Conservation (phyloP, 2,113 vertebrate species). For the Aplodontia rufa region DNA sequence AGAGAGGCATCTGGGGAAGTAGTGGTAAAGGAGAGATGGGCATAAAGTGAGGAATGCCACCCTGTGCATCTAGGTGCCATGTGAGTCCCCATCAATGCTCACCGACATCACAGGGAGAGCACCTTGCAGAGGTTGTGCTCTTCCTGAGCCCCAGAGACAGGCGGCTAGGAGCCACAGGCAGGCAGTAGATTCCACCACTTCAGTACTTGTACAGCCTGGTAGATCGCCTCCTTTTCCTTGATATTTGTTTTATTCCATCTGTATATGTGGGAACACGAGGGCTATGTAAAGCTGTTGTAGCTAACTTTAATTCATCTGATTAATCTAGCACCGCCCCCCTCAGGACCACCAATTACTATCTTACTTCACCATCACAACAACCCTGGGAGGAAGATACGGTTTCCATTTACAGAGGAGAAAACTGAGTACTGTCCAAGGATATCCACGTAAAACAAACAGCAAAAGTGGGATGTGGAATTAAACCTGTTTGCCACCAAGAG, state of each 20-base stretch:
- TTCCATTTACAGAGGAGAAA: constrained; percentile 1
- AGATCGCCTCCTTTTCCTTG: not conserved
- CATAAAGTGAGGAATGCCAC: not conserved
- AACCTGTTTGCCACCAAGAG: not conserved
- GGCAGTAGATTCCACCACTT: not conserved
- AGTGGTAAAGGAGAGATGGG: not conserved
- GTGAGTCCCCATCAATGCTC: not conserved
- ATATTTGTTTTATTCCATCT: not conserved
- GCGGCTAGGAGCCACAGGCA: not conserved
- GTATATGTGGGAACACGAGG: not conserved
- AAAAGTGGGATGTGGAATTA: not conserved
- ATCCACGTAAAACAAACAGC: not conserved
- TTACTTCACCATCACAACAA: not conserved
- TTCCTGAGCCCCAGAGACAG: not conserved
- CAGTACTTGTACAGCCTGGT: not conserved
- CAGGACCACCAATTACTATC: not conserved
- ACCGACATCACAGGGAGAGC: not conserved
- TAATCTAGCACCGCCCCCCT: not conserved
- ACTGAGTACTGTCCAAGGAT: not conserved
- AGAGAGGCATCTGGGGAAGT: not conserved
- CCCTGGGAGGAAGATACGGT: not conserved
- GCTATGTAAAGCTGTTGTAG: not conserved
- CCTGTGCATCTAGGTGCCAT: not conserved
- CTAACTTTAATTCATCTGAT: not conserved
- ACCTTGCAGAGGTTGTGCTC: not conserved